Percentiles rank a stretch among this genome's conserved stretches.
These are phyloP conservation scores for Denticeps clupeoides DNA, from an alignment of 2,797 vertebrate genomes.

Conservation along the genomic window DNA sequence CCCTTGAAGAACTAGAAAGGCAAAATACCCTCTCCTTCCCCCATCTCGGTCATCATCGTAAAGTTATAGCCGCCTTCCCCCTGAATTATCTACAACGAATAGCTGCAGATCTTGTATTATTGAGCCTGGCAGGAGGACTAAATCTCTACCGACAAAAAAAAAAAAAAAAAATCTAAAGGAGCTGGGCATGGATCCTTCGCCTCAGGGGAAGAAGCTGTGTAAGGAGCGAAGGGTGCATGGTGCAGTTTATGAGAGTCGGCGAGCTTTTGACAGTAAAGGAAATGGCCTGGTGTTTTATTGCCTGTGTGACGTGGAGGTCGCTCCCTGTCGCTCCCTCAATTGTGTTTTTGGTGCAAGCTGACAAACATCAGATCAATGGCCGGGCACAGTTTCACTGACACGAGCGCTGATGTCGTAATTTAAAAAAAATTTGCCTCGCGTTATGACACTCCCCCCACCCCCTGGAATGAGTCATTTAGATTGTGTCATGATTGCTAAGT, in stretches of 20 bases:
- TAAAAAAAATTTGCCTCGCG: not conserved
- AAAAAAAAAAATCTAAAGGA: constrained; percentile 11
- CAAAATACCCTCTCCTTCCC: constrained; percentile 22
- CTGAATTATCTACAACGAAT: constrained; percentile 53
- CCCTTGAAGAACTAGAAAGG: constrained; percentile 26
- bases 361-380: no score
- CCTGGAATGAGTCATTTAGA: not conserved
- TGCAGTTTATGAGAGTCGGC: constrained; percentile 22
- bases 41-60: constrained; percentile 16
- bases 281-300: constrained; percentile 20
- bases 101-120: constrained; percentile 33
- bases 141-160: constrained; percentile 39
- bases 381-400: not conserved
- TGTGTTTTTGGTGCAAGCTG: no score
- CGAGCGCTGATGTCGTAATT: not conserved
- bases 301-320: no score
- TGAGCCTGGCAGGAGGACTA: constrained; percentile 36
- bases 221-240: not conserved
- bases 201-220: no score
- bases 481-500: not conserved
- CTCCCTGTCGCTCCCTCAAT: no score
- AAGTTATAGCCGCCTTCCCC: constrained; percentile 26
- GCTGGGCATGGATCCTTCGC: no score
- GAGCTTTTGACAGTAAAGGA: constrained; percentile 14
- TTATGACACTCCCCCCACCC: constrained; percentile 1